phyloP scores from a whole-genome alignment of 2,888 invertebrate species.

The Cheilosia grossa region DNA sequence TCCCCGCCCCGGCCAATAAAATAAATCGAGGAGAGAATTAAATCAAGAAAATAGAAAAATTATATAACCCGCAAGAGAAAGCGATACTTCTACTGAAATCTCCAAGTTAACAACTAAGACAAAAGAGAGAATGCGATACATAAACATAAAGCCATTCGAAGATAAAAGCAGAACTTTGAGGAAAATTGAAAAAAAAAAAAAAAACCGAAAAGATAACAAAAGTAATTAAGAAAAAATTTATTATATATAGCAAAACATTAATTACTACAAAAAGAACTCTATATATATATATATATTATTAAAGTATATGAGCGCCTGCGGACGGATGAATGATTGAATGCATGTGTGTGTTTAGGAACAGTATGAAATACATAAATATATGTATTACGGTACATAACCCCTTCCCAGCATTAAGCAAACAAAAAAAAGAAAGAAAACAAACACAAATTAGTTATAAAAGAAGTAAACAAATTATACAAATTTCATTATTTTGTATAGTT shows the following conservation, averaged over 20 bases:
- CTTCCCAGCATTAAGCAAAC: neutral
- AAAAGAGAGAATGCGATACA: constrained; percentile 26
- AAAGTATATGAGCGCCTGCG: constrained; percentile 25
- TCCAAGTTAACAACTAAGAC: constrained; percentile 9
- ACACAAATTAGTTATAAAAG: constrained; percentile 57
- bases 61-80: constrained; percentile 15
- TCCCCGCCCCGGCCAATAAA: neutral
- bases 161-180: constrained; percentile 12
- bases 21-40: neutral
- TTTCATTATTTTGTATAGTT: constrained; percentile 37
- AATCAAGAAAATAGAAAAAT: constrained; percentile 34
- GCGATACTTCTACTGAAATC: constrained; percentile 21
- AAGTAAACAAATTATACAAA: constrained; percentile 33
- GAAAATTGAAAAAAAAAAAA: constrained; percentile 15
- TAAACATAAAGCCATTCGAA: constrained; percentile 32
- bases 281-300: constrained; percentile 26
- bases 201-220: neutral
- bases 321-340: constrained; percentile 2
- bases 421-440: constrained; percentile 17
- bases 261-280: constrained; percentile 28
- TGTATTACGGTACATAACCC: neutral
- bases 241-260: constrained; percentile 42
- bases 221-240: constrained; percentile 41
- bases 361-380: constrained; percentile 17
- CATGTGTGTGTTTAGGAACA: constrained; percentile 25